Conservation (phyloP, 2,797 vertebrate genomes). For the Gallirallus australis region DNA sequence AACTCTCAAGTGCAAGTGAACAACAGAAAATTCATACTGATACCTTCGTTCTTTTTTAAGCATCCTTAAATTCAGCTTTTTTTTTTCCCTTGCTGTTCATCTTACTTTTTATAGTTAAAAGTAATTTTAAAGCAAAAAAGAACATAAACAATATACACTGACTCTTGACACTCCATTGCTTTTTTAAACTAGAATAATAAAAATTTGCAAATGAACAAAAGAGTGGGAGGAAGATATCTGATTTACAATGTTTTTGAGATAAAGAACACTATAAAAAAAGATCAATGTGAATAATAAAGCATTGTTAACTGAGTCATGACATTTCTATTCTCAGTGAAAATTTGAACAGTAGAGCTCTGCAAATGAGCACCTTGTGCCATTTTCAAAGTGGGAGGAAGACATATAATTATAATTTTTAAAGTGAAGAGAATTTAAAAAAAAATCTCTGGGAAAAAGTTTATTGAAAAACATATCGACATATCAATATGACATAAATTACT, state of each 20-base stretch:
- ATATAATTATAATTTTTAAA: conserved; percentile 82
- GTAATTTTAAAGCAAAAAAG: conserved; percentile 73
- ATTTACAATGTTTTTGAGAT: conserved; percentile 85
- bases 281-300: conserved; percentile 83
- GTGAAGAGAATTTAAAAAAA: conserved; percentile 72
- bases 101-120: conserved; percentile 72
- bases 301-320: conserved; percentile 86
- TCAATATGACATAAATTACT: conserved; percentile 81
- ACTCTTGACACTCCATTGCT: conserved; percentile 80
- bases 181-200: conserved; percentile 82
- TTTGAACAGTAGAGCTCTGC: conserved; percentile 78
- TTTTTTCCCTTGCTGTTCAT: neutral
- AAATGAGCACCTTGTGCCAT: conserved; percentile 80
- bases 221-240: conserved; percentile 83
- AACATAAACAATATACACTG: conserved; percentile 78
- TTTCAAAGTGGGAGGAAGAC: conserved; percentile 82
- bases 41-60: conserved; percentile 32
- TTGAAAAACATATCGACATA: conserved; percentile 84
- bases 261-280: conserved; percentile 83
- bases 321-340: conserved; percentile 81
- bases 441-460: conserved; percentile 76
- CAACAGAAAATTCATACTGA: neutral
- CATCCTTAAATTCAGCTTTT: conserved; percentile 40
- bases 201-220: conserved; percentile 85
- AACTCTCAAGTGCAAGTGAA: neutral